phyloP scores from a whole-genome alignment of 2,888 invertebrate species.

The Tipula vernalis region DNA sequence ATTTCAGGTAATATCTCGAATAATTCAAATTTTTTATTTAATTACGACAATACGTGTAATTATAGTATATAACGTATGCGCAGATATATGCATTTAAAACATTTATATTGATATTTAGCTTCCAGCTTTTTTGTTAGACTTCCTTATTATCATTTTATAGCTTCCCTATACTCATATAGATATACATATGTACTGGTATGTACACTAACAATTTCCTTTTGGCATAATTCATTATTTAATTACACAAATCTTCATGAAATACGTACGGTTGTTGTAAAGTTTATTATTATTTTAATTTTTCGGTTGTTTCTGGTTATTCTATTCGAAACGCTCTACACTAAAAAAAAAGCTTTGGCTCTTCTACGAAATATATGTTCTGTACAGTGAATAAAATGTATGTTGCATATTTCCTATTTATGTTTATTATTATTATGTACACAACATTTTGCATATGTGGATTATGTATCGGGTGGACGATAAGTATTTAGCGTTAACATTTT shows the following conservation, averaged over 20 bases:
- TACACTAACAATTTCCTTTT: background rate
- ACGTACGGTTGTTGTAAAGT: background rate
- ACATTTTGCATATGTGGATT: background rate
- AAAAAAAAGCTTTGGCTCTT: background rate
- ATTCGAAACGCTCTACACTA: background rate
- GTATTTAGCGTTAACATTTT: background rate
- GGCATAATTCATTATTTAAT: background rate
- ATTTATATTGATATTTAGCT: background rate
- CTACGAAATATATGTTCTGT: background rate
- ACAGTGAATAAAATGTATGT: background rate
- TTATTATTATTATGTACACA: background rate
- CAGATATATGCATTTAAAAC: background rate
- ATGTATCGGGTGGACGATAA: background rate
- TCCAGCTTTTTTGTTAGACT: background rate
- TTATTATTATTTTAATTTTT: background rate
- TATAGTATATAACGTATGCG: background rate
- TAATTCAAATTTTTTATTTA: slow-evolving; percentile 7
- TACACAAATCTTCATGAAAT: background rate
- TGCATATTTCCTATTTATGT: background rate
- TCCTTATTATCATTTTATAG: background rate
- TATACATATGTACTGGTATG: no score
- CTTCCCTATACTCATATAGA: no score
- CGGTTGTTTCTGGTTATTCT: background rate
- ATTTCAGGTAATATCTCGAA: slow-evolving; percentile 50
- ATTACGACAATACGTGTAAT: background rate